Percentiles rank a stretch among this genome's conserved stretches.
These are phyloP conservation scores for Tachyglossus aculeatus DNA, from an alignment of 2,797 vertebrate species.

Conservation along the genomic window DNA sequence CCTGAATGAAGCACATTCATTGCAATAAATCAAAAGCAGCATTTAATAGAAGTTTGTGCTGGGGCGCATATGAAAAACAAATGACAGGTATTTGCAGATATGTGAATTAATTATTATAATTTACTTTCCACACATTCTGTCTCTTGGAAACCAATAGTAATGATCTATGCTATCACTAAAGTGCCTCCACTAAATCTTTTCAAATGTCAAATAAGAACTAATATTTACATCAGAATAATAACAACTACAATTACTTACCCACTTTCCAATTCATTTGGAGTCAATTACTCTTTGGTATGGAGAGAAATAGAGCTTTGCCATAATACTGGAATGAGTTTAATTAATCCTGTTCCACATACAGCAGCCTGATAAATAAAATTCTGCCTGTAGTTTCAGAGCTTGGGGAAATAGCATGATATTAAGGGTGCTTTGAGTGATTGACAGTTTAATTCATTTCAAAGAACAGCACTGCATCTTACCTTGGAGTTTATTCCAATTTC, in stretches of 20 bases:
- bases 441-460: slow-evolving; percentile 78
- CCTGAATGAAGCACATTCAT: slow-evolving; percentile 1
- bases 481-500: slow-evolving; percentile 60
- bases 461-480: slow-evolving; percentile 66
- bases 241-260: slow-evolving; percentile 68
- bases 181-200: slow-evolving; percentile 61
- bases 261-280: slow-evolving; percentile 71
- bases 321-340: slow-evolving; percentile 75
- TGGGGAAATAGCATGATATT: slow-evolving; percentile 72
- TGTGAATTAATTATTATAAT: slow-evolving; percentile 72
- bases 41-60: slow-evolving; percentile 52
- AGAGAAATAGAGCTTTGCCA: slow-evolving; percentile 66
- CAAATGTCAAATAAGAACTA: slow-evolving; percentile 71
- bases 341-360: slow-evolving; percentile 79
- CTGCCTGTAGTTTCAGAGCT: slow-evolving; percentile 79
- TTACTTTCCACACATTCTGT: slow-evolving; percentile 60
- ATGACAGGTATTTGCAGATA: slow-evolving; percentile 54
- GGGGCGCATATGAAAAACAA: slow-evolving; percentile 38
- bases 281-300: slow-evolving; percentile 66
- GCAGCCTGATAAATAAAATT: slow-evolving; percentile 81
- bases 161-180: slow-evolving; percentile 60
- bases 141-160: slow-evolving; percentile 58
- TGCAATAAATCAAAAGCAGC: slow-evolving; percentile 25
- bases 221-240: slow-evolving; percentile 85
- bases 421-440: slow-evolving; percentile 74